Evolutionary conservation across 35 echinoderm and acorn worm species (phyloP).

Genomic region (Ptychodera flava): DNA sequence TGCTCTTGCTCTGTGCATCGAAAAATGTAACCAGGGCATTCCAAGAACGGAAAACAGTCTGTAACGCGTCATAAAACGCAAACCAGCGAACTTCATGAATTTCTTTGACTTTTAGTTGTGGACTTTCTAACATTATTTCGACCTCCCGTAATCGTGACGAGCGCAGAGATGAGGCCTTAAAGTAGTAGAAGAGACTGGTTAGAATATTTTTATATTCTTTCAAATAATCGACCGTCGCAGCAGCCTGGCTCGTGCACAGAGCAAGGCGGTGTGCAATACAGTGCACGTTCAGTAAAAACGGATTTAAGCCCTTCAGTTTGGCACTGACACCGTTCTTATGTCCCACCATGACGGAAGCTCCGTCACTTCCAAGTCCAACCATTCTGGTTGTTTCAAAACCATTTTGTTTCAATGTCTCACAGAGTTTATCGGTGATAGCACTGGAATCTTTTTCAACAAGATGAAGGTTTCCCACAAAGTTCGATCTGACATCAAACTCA

Average conservation of each 20-base stretch:
- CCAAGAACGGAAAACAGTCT: not conserved
- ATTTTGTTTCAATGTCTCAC: no score
- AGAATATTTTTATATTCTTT: constrained; percentile 4
- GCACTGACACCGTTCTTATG: constrained; percentile 21
- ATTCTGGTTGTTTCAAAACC: no score
- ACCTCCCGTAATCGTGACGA: not conserved
- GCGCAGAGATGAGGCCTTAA: not conserved
- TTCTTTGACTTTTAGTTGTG: not conserved
- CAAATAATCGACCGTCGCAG: not conserved
- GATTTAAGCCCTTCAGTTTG: not conserved
- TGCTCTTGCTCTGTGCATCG: not conserved
- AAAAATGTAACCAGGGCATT: not conserved
- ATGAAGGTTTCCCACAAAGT: no score
- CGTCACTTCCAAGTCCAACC: constrained; percentile 16
- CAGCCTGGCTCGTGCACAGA: constrained; percentile 4
- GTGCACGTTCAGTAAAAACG: not conserved
- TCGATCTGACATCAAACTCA: no score
- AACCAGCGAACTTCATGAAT: not conserved
- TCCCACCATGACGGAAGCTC: constrained; percentile 18
- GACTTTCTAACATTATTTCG: not conserved
- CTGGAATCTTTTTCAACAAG: no score
- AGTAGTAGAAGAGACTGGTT: constrained; percentile 14
- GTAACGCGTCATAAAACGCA: not conserved
- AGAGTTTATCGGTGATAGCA: no score
- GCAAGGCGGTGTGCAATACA: constrained; percentile 22